A percentile compares a stretch with the other conserved stretches of the same genome.
Conservation (phyloP, 2,797 vertebrate genomes). For the Mastacembelus armatus region DNA sequence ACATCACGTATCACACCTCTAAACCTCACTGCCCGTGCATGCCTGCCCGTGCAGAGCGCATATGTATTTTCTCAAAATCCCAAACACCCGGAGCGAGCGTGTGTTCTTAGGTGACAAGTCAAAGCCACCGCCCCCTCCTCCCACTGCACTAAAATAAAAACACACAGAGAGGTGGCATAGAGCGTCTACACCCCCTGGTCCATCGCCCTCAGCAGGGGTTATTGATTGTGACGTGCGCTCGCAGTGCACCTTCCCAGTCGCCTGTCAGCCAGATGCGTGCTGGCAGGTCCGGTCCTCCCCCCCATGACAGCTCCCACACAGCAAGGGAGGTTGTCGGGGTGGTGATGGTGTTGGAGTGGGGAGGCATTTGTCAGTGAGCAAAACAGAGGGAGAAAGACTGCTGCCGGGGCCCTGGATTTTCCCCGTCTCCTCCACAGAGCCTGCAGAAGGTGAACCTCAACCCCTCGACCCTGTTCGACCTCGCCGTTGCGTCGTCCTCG, state of each 20-base stretch:
- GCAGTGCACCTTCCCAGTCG: constrained; percentile 87
- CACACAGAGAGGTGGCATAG: constrained; percentile 53
- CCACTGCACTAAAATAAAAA: constrained; percentile 57
- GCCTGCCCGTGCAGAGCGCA: constrained; percentile 57
- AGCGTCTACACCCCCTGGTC: constrained; percentile 36
- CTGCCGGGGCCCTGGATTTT: constrained; percentile 50
- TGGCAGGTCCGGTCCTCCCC: constrained; percentile 80
- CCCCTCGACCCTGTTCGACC: constrained; percentile 11
- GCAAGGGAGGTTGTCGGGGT: constrained; percentile 70
- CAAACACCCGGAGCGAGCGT: constrained; percentile 56
- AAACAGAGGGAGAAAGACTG: constrained; percentile 53
- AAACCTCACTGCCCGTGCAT: constrained; percentile 42
- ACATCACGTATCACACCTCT: constrained; percentile 50
- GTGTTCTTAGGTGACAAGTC: constrained; percentile 66
- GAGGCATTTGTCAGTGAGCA: constrained; percentile 55
- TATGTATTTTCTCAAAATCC: constrained; percentile 70
- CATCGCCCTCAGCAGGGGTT: constrained; percentile 84
- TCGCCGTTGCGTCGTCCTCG: neutral
- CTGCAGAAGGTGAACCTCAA: constrained; percentile 63
- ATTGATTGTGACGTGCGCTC: constrained; percentile 89
- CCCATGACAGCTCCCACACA: constrained; percentile 84
- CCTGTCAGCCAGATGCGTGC: constrained; percentile 85
- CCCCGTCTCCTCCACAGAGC: constrained; percentile 42
- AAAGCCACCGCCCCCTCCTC: neutral
- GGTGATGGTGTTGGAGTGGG: constrained; percentile 26